These are phyloP conservation scores for Cyclina sinensis DNA, from an alignment of 1,140 invertebrate species.

Conservation along the genomic window DNA sequence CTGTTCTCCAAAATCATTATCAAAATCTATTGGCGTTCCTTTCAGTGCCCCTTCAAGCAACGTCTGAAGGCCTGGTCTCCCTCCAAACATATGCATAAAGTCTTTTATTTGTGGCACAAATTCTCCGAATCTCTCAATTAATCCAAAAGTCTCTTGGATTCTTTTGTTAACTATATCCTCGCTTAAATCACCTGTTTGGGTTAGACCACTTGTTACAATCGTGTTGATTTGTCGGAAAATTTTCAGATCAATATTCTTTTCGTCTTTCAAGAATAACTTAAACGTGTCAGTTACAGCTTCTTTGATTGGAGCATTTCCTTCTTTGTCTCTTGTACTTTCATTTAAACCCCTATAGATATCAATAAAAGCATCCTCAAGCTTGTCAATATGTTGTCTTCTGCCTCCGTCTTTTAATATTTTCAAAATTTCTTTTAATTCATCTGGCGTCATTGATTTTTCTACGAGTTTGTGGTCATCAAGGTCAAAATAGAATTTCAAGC, in stretches of 20 bases:
- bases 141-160: background rate
- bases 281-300: background rate
- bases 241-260: background rate
- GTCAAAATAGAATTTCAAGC: background rate
- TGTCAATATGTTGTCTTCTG: background rate
- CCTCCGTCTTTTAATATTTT: background rate
- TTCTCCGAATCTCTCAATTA: background rate
- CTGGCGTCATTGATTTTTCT: background rate
- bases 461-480: background rate
- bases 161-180: background rate
- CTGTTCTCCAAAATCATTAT: background rate
- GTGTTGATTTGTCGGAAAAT: slow-evolving; percentile 2
- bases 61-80: background rate
- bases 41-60: background rate
- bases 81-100: background rate
- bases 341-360: slow-evolving; percentile 14
- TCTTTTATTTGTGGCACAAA: background rate
- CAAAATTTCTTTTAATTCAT: background rate
- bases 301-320: background rate
- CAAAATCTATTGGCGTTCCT: background rate
- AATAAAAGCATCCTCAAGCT: background rate
- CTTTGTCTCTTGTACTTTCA: background rate
- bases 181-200: background rate
- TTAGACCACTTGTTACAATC: background rate
- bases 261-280: background rate